Conservation (phyloP, 2,888 invertebrate genomes). For the Tetragnatha montana region DNA sequence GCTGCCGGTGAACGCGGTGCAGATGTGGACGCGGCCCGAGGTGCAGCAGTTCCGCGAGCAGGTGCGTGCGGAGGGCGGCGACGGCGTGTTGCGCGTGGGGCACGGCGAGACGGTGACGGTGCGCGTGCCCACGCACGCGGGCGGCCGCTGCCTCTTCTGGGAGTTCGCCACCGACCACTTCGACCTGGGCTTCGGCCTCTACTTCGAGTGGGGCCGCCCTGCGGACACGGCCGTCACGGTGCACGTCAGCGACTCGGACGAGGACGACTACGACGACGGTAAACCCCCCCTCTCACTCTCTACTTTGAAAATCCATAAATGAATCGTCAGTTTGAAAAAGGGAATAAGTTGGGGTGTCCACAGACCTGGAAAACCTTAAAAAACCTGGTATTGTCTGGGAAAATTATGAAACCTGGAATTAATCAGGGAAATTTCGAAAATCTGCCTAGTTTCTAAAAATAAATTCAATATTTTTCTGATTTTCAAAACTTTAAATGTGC, state of each 20-base stretch:
- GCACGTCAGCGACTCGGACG: conserved; percentile 96
- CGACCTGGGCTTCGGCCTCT: conserved; percentile 98
- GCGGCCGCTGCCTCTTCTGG: conserved; percentile 96
- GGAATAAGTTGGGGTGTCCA: no score
- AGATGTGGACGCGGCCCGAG: conserved; percentile 97
- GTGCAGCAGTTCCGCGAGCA: conserved; percentile 92
- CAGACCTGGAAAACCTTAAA: no score
- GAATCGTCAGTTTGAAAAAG: no score
- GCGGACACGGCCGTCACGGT: conserved; percentile 90
- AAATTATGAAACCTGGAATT: no score
- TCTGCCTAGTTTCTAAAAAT: no score
- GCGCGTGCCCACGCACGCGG: conserved; percentile 95
- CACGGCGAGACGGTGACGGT: conserved; percentile 98
- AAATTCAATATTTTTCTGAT: no score
- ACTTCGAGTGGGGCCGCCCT: conserved; percentile 97
- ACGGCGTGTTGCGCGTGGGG: conserved; percentile 93
- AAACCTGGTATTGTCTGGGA: no score
- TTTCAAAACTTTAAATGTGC: no score
- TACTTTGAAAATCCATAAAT: no score
- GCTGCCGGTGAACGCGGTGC: conserved; percentile 80
- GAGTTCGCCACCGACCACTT: conserved; percentile 99
- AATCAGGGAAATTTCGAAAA: no score
- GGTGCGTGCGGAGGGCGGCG: conserved; percentile 86
- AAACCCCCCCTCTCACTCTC: conserved; percentile 75
- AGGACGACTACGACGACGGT: conserved; percentile 84